phyloP scores from a whole-genome alignment of 2,797 vertebrate species.

The Stomatorhinus walkeri region DNA sequence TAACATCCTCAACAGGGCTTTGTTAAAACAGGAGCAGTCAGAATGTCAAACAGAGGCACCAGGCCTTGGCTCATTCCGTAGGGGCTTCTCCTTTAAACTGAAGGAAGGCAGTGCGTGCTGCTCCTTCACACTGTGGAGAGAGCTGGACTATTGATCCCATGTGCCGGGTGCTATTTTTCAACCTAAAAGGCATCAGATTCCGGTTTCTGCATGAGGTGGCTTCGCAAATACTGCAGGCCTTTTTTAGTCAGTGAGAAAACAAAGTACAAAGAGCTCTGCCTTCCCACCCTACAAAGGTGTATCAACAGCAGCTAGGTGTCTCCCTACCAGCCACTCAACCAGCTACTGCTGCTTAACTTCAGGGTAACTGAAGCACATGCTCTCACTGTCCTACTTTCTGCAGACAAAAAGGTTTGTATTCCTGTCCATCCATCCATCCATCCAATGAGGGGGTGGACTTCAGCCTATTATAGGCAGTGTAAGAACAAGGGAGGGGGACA shows the following conservation, averaged over 20 bases:
- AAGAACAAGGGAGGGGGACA: neutral
- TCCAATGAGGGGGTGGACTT: neutral
- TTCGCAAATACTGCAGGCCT: neutral
- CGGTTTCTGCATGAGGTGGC: neutral
- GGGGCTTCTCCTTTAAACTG: neutral
- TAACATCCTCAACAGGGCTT: neutral
- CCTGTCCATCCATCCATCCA: neutral
- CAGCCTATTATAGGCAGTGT: neutral
- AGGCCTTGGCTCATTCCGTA: neutral
- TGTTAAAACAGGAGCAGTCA: neutral
- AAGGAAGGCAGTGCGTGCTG: neutral
- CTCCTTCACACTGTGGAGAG: neutral
- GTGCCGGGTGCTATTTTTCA: neutral
- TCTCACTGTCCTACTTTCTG: conserved; percentile 1
- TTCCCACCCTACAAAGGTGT: neutral
- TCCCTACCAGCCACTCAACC: neutral
- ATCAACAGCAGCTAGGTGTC: neutral
- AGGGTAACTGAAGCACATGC: neutral
- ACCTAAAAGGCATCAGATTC: neutral
- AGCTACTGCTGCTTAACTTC: neutral
- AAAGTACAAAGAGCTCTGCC: neutral
- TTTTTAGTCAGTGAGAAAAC: neutral
- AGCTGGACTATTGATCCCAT: neutral
- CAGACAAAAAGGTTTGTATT: neutral
- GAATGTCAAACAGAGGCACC: neutral